Percentiles rank a stretch among this genome's conserved stretches.
phyloP scores from a whole-genome alignment of 2,113 vertebrate species.

The Prionailurus bengalensis region DNA sequence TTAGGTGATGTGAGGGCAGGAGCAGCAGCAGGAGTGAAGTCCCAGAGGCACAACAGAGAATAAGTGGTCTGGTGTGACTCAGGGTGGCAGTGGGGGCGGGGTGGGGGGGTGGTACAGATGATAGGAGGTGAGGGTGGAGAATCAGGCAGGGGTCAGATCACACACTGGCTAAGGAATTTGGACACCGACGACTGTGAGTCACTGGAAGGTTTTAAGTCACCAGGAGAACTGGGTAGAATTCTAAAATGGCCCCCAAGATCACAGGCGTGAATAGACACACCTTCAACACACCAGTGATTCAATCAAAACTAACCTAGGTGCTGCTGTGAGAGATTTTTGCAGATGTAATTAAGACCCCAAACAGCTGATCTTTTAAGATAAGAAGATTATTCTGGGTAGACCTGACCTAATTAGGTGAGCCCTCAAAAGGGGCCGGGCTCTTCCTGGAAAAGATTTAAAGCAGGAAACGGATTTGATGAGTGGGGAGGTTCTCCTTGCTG shows the following conservation, averaged over 20 bases:
- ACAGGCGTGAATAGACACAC: background rate
- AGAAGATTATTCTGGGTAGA: background rate
- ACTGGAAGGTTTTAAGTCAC: background rate
- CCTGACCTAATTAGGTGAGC: background rate
- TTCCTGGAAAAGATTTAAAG: background rate
- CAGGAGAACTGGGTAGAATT: too few relatives aligned
- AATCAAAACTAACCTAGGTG: background rate
- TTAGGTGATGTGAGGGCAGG: background rate
- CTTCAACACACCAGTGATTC: background rate
- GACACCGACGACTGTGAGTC: background rate
- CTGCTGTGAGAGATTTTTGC: background rate
- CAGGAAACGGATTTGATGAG: background rate
- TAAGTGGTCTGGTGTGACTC: rapidly evolving
- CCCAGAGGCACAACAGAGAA: background rate
- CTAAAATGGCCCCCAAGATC: background rate
- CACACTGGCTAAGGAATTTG: background rate
- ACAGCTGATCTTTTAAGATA: background rate
- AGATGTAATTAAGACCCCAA: background rate
- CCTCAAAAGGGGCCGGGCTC: background rate
- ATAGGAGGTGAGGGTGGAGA: background rate
- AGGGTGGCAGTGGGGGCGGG: background rate
- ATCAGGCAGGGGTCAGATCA: background rate
- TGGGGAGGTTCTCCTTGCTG: background rate
- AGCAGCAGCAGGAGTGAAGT: too few relatives aligned
- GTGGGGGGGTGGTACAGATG: background rate